Evolutionary conservation across 1,140 invertebrate genomes (phyloP), one percentile per base, ranked within the genome.

Genomic region (Pseudoatta argentina): DNA sequence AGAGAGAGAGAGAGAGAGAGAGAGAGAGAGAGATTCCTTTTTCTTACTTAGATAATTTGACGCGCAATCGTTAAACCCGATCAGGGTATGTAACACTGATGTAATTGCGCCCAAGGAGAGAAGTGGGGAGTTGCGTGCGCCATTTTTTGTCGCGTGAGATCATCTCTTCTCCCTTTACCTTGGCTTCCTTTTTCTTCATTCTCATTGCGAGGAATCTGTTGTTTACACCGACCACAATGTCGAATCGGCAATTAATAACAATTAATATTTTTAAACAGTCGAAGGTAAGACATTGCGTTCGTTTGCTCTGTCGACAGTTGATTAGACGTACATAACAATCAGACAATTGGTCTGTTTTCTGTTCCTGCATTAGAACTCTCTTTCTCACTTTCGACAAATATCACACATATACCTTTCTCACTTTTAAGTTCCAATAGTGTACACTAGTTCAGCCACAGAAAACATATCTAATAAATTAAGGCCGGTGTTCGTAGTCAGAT

Each of bases 101-200:
- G 53, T 85, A 89, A 89, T 89, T 82, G 82, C 83, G 75, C 55
- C 72, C 69, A 30, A 24, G 48, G 16, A 44, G 18, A 8, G 72
- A 27, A 27, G 30, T n/a, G 48, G 16, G n/a, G 30, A 30, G 12
- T 16, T 77, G 30, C 59, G 44, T 24, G 48, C 51, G 16, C 48
- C 55, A 75, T 76, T 90, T 85, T 89, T 87, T 90, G 61, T 55
- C 7, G 48, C 24, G 63, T 88, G 48, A 89, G 83, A 89, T 89
- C 89, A 87, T 90, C 85, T 82, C 75, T 85, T 87, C 73, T 85
- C 53, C 44, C 79, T 39, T 87, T 30, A 53, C 59, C 53, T 87
- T 64, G 44, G 59, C 24, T 85, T 76, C 39, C 48, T 77, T 64
- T 53, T 63, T 66, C 71, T 30, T 21, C 27, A 0, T 66, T 48